Evolutionary conservation across 2,113 vertebrate species (phyloP), one percentile per base, ranked within the genome.

Genomic region (Anarhynchus alexandrinus): DNA sequence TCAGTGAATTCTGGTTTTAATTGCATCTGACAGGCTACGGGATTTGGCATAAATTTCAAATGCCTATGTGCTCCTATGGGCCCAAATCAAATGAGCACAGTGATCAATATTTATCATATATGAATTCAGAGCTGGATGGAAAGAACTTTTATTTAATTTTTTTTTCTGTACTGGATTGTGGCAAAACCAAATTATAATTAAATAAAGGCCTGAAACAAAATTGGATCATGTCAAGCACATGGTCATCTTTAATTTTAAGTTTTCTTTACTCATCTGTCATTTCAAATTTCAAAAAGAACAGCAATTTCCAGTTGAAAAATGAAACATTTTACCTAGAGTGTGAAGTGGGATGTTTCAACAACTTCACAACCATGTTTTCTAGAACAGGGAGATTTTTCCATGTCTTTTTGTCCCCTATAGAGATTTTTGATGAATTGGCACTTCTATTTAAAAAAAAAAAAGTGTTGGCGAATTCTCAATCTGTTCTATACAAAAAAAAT

Each of bases 381-480:
- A 67, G 25, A 94, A 51, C 15, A 74, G 25, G 18, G 29, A 91
- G 45, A 23, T 83, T 83, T 84, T 95, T 65, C 25, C 16, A 0
- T 15, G 27, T 55, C 40, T 72, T 59, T 84, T 45, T 66, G 45
- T 43, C 29, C 72, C 47, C 32, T 81, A 38, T 9, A 54, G 38
- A 86, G 26, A 47, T 67, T 87, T 93, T 92, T 95, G 83, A 95
- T 94, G 80, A 94, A 81, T 64, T 88, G 64, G 42, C 64, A 83
- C 58, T 70, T 95, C 59, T 93, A 81, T 82, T 67, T 72, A 49
- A 59, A 66, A 78, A 40, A 54, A 55, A 23, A 11, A 26, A 47
- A 43, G 71, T 59, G 86, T 97, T 95, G 93, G 77, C 18, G 23
- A 94, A 49, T 45, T 85, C 84, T 94, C 95, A 94, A 51, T 91